Evolutionary conservation across 2,888 invertebrate species (phyloP), one percentile per base, ranked within the genome.

Genomic region (Callinectes sapidus): DNA sequence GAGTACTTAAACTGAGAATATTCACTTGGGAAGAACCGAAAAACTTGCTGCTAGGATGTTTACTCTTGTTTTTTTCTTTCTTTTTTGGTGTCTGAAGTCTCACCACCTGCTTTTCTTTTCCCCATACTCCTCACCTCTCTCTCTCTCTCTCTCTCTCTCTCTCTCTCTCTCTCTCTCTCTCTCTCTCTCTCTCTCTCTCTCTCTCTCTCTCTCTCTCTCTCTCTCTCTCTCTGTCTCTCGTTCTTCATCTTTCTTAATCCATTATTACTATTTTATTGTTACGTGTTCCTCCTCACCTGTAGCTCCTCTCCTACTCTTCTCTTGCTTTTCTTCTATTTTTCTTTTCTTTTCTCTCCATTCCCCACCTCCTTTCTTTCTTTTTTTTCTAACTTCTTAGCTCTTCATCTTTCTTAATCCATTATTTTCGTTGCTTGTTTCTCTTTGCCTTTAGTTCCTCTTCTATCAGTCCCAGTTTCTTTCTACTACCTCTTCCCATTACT

Each of bases 1-100:
- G 81, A 81, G 81, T 81, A 81, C 81, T 81, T 81, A 81, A 81
- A 81, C 81, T 81, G 35, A 35, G 81, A 81, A 81, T 81, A 81
- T 81, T 81, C 81, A 81, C 81, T 81, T 35, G 81, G 81, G 81
- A 35, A 35, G 32, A 32, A 81, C 32, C 35, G 14, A 32, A 35
- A 81, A 81, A 81, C 81, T 81, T 81, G 81, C 81, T 81, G 81
- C 81, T 35, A 35, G 81, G 81, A 81, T 81, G 81, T 81, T 81
- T 81, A 81, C 81, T 81, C 35, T 81, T 81, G 16, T 35, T 81
- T 81, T 81, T 81, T 81, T n/a, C n/a, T n/a, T 35, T 81, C 35
- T 81, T 81, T 81, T 81, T 81, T 16, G 81, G 35, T 81, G 35
- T 81, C 14, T 32, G 81, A 81, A 81, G 35, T 32, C 35, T 81